Conservation (phyloP, 1,140 invertebrate species). For the Drosophila tropicalis region DNA sequence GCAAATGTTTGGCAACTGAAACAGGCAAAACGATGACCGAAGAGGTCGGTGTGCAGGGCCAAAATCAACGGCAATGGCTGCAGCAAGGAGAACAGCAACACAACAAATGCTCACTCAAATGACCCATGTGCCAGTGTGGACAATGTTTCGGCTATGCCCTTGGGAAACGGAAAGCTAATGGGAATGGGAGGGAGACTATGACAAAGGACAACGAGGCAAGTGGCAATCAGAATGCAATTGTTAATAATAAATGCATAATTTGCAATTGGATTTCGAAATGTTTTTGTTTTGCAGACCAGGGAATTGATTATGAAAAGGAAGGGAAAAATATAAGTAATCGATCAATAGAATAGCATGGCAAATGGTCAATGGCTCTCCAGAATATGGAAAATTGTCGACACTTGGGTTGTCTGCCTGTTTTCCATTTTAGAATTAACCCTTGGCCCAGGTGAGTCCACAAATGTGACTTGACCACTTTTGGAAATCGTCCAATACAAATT, state of each 20-base stretch:
- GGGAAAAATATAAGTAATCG: constrained; percentile 12
- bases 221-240: constrained; percentile 77
- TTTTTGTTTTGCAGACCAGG: constrained; percentile 60
- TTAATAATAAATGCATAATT: constrained; percentile 82
- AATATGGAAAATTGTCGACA: too few relatives aligned
- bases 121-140: constrained; percentile 60
- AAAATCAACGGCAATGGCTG: constrained; percentile 45
- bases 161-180: constrained; percentile 52
- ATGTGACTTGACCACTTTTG: constrained; percentile 15
- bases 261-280: constrained; percentile 74
- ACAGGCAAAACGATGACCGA: constrained; percentile 20
- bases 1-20: constrained; percentile 67
- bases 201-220: constrained; percentile 8
- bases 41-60: neutral
- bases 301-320: constrained; percentile 59
- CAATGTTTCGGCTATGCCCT: constrained; percentile 35
- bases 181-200: neutral
- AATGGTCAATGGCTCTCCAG: too few relatives aligned
- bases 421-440: neutral
- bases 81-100: constrained; percentile 38
- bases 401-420: too few relatives aligned
- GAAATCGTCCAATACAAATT: constrained; percentile 43
- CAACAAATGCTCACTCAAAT: constrained; percentile 80
- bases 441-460: constrained; percentile 36
- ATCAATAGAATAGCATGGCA: neutral